Base-by-base conservation (phyloP, 2,888 invertebrate species). In the Cantharis rustica region DNA sequence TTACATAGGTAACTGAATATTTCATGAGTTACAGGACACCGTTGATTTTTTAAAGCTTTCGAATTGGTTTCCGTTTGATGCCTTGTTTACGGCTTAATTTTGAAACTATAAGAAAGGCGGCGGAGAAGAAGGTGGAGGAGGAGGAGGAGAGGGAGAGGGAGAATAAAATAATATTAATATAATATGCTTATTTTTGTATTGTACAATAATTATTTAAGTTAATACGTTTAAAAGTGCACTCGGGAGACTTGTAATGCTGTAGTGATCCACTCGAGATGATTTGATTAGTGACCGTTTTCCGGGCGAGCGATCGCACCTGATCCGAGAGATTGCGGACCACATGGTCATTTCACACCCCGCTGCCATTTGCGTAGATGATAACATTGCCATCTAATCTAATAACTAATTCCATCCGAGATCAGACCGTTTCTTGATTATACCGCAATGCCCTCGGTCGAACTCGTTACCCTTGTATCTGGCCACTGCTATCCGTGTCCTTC, bases 271-370 rank as follows among this genome's bases (percentile, higher is more conserved):
- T 81, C 79, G 82, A 82, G 82, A 83, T 84, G 84, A 84, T 85
- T 84, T 83, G 83, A 84, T 84, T 84, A 84, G 82, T 80, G 81
- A 79, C 81, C 81, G 82, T 84, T 84, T 84, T 84, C 82, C 83
- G 81, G 82, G 79, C 83, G 82, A 81, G 79, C 77, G 81, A 75
- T 80, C 81, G 82, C 84, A 84, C 84, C 84, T 84, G 84, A 84
- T 84, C 81, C 83, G 79, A 69, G 78, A 80, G 79, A 80, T 80
- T 78, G 80, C 75, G 76, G 72, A 76, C 80, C 83, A 81, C 82
- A 82, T 81, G 82, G 80, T 83, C 82, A 82, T 82, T 82, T 84
- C 83, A 83, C 83, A 84, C 82, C 81, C 80, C 80, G 79, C 76
- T 80, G 80, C 82, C 81, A 81, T 81, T 81, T 81, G 81, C 81